These are phyloP conservation scores for Amblyjoppa fuscipennis DNA, from an alignment of 2,888 invertebrate species.

Conservation along the genomic window DNA sequence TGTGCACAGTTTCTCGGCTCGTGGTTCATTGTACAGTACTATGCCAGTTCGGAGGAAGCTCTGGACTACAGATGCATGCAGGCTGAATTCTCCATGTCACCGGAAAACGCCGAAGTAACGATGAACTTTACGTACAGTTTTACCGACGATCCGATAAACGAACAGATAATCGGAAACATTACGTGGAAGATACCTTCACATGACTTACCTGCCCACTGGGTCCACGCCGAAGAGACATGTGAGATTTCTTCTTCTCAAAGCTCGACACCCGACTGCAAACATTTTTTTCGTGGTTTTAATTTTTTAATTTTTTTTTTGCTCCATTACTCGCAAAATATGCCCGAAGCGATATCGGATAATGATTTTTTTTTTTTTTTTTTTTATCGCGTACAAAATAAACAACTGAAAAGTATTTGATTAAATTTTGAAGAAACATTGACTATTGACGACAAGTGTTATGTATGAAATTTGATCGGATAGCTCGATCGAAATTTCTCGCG, in stretches of 20 bases:
- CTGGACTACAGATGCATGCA: conserved; percentile 95
- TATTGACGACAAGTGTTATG: too few species aligned
- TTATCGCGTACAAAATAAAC: too few species aligned
- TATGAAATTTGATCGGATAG: too few species aligned
- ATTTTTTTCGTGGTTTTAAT: not conserved
- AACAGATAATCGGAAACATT: conserved; percentile 93
- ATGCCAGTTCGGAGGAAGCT: conserved; percentile 95
- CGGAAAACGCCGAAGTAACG: conserved; percentile 88
- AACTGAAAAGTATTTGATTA: too few species aligned
- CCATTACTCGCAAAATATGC: too few species aligned
- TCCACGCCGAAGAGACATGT: conserved; percentile 94
- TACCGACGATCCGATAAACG: conserved; percentile 93
- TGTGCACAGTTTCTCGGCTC: conserved; percentile 90
- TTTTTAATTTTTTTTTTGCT: too few species aligned
- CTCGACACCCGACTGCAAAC: conserved; percentile 14
- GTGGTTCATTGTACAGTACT: conserved; percentile 96
- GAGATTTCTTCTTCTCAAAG: conserved; percentile 81
- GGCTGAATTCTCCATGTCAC: conserved; percentile 89
- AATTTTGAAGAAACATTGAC: too few species aligned
- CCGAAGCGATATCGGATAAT: too few species aligned
- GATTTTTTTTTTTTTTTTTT: too few species aligned
- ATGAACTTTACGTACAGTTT: conserved; percentile 96
- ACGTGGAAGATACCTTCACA: conserved; percentile 93
- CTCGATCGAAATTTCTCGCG: too few species aligned
- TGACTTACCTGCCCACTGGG: conserved; percentile 93